Evolutionary conservation across 2,888 invertebrate genomes (phyloP).

Genomic region (Sphaerophoria rueppellii): DNA sequence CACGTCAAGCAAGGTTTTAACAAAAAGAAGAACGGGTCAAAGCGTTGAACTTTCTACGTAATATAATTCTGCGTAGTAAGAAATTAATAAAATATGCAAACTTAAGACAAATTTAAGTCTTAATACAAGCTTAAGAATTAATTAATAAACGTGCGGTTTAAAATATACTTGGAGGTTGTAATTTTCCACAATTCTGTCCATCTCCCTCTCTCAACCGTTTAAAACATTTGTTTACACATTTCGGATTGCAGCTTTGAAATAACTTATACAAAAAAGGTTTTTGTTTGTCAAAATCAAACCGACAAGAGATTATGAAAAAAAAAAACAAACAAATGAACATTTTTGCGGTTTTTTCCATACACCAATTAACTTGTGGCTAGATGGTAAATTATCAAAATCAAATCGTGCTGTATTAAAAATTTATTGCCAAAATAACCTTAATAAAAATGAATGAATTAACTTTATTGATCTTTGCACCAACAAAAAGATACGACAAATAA

Average conservation of each 20-base stretch:
- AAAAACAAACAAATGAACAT: not conserved
- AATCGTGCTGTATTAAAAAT: not conserved
- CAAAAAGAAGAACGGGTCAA: not conserved
- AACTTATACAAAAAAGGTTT: too few relatives aligned
- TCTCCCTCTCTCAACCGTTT: too few relatives aligned
- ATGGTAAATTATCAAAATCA: not conserved
- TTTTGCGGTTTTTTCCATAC: not conserved
- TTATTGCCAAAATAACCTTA: slow-evolving; percentile 10
- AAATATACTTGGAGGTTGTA: not conserved
- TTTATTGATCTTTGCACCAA: not conserved
- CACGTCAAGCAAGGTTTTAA: not conserved
- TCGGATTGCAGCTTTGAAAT: too few relatives aligned
- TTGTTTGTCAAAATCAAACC: not conserved
- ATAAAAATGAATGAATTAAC: not conserved
- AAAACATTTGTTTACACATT: too few relatives aligned
- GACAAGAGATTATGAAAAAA: not conserved
- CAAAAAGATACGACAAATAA: not conserved
- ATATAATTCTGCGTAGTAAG: not conserved
- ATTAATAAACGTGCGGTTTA: not conserved
- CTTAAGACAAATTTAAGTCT: not conserved
- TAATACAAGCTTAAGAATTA: not conserved
- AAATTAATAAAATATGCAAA: not conserved
- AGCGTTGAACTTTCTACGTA: not conserved
- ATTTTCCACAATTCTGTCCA: too few relatives aligned
- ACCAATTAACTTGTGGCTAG: not conserved